Evolutionary conservation across 2,888 invertebrate genomes (phyloP).

Genomic region (Macrosoma leucophasiata): DNA sequence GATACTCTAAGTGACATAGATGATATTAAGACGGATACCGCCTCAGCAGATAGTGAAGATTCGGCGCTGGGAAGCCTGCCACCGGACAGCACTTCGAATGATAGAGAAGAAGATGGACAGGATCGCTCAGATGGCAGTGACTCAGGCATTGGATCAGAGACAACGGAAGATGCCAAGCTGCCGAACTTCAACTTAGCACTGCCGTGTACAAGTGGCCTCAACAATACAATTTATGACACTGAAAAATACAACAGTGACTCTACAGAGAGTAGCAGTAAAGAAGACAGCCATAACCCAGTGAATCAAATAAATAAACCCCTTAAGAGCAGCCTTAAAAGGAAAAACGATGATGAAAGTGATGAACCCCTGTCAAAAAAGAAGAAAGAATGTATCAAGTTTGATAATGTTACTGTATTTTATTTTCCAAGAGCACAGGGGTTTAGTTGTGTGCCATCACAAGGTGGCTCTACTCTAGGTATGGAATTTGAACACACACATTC

Average conservation of each 20-base stretch:
- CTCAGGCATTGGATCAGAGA: constrained; percentile 87
- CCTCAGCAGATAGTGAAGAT: constrained; percentile 77
- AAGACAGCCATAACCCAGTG: constrained; percentile 28
- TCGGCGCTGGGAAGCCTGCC: constrained; percentile 78
- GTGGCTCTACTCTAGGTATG: constrained; percentile 96
- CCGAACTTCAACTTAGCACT: constrained; percentile 50
- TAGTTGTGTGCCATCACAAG: constrained; percentile 93
- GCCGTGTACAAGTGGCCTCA: constrained; percentile 44
- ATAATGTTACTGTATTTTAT: constrained; percentile 95
- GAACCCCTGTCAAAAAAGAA: constrained; percentile 76
- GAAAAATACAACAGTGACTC: constrained; percentile 22
- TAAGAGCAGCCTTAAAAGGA: constrained; percentile 82
- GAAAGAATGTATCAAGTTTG: constrained; percentile 90
- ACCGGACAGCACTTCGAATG: constrained; percentile 56
- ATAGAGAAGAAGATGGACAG: constrained; percentile 77
- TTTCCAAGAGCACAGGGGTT: constrained; percentile 95
- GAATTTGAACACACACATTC: constrained; percentile 80
- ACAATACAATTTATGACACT: constrained; percentile 24
- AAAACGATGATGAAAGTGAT: constrained; percentile 58
- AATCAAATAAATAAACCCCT: constrained; percentile 37
- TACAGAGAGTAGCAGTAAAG: constrained; percentile 26
- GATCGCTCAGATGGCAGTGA: constrained; percentile 88
- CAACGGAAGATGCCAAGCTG: constrained; percentile 74
- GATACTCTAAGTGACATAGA: constrained; percentile 72
- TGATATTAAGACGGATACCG: constrained; percentile 69